Percentiles rank a stretch among this genome's conserved stretches.
Conservation (phyloP, 2,797 vertebrate genomes). For the Coccyzus lansbergi region DNA sequence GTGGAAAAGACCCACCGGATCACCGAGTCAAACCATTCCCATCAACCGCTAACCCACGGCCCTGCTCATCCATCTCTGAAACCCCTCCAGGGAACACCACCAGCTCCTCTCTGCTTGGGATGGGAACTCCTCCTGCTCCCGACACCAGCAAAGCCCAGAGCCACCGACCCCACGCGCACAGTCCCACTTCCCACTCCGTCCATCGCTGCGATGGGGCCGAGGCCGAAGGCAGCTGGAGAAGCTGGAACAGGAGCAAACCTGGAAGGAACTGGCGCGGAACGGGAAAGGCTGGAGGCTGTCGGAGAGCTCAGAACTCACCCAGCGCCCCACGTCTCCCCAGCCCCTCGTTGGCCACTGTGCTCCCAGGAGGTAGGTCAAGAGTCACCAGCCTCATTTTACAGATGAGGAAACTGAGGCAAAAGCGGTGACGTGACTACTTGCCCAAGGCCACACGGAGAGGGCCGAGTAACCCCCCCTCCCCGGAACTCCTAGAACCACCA, state of each 20-base stretch:
- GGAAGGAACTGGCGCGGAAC: neutral
- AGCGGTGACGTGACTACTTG: conserved; percentile 52
- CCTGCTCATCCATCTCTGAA: too few species aligned
- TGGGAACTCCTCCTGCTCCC: neutral
- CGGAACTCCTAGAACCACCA: neutral
- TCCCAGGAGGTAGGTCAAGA: conserved; percentile 64
- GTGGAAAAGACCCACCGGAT: too few species aligned
- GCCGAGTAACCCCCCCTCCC: neutral
- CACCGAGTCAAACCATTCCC: too few species aligned
- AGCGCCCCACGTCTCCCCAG: too few species aligned
- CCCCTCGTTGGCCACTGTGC: neutral
- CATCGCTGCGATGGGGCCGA: too few species aligned
- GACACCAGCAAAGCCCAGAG: too few species aligned
- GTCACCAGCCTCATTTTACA: conserved; percentile 68
- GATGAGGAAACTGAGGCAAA: conserved; percentile 71
- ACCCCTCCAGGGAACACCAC: too few species aligned
- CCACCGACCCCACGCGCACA: neutral
- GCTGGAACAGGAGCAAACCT: neutral
- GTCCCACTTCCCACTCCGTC: too few species aligned
- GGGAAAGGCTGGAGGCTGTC: neutral
- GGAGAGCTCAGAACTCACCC: too few species aligned
- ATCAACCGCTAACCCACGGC: too few species aligned
- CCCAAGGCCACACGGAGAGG: conserved; percentile 21
- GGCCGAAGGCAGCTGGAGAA: neutral
- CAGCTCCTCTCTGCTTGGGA: neutral